Evolutionary conservation across 2,113 vertebrate species (phyloP).

Genomic region (Ahaetulla prasina): DNA sequence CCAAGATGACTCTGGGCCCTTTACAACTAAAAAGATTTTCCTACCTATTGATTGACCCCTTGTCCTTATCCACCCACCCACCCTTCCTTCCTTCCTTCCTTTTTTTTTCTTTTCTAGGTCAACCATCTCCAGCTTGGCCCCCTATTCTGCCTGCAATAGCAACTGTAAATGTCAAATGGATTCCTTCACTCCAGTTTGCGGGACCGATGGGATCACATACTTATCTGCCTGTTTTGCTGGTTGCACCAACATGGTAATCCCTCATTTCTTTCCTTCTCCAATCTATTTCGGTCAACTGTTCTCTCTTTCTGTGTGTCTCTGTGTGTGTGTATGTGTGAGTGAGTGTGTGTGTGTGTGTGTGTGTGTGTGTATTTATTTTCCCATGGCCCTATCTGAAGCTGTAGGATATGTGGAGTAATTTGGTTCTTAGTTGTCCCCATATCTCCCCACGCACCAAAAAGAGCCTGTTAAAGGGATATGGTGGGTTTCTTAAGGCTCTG

Average conservation of each 20-base stretch:
- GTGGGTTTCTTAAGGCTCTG: too few relatives aligned
- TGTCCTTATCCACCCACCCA: not conserved
- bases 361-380: not conserved
- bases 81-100: not conserved
- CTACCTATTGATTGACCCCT: not conserved
- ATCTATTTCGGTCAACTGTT: not conserved
- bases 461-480: too few relatives aligned
- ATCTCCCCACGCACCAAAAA: too few relatives aligned
- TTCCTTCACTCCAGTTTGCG: conserved; percentile 93
- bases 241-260: conserved; percentile 76
- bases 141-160: conserved; percentile 83
- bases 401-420: not conserved
- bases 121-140: conserved; percentile 73
- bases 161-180: conserved; percentile 93
- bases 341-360: too few relatives aligned
- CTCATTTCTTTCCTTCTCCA: not conserved
- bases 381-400: not conserved
- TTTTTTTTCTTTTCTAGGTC: conserved; percentile 73
- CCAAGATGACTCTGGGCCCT: not conserved
- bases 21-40: not conserved
- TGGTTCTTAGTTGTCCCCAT: too few relatives aligned
- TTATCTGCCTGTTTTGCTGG: conserved; percentile 96
- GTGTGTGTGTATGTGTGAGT: too few relatives aligned
- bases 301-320: too few relatives aligned
- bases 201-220: conserved; percentile 90